phyloP scores from a whole-genome alignment of 64 coral and sea anemone genomes.

The Montipora sp. region DNA sequence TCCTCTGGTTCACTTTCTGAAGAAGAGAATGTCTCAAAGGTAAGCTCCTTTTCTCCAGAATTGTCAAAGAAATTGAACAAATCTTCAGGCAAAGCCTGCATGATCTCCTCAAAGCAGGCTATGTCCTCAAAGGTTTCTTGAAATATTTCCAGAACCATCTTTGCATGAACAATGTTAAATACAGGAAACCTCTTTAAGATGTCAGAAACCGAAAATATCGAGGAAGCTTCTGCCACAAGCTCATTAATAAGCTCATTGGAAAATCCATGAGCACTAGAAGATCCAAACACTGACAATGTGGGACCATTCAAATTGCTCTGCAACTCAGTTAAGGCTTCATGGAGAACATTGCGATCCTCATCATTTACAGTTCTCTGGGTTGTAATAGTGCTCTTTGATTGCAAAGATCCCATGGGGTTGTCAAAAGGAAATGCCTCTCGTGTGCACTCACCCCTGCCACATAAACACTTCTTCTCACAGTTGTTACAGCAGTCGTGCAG shows the following conservation, averaged over 20 bases:
- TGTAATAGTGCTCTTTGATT: neutral
- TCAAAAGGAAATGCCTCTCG: constrained; percentile 11
- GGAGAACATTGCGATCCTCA: neutral
- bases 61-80: constrained; percentile 17
- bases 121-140: constrained; percentile 70
- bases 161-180: constrained; percentile 39
- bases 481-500: constrained; percentile 49
- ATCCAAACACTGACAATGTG: constrained; percentile 37
- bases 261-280: constrained; percentile 28
- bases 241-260: constrained; percentile 62
- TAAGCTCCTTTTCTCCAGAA: neutral
- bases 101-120: neutral
- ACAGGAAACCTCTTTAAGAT: constrained; percentile 51
- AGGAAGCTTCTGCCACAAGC: constrained; percentile 44
- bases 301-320: constrained; percentile 10
- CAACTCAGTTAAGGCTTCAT: constrained; percentile 5
- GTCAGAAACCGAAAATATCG: constrained; percentile 52
- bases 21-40: neutral
- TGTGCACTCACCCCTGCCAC: constrained; percentile 3
- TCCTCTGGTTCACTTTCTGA: neutral
- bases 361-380: neutral
- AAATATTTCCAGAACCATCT: constrained; percentile 47
- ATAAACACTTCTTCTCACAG: constrained; percentile 4
- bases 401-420: neutral
- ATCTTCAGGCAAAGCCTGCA: neutral